phyloP scores from a whole-genome alignment of 2,797 vertebrate species.

The Acipenser oxyrinchus region DNA sequence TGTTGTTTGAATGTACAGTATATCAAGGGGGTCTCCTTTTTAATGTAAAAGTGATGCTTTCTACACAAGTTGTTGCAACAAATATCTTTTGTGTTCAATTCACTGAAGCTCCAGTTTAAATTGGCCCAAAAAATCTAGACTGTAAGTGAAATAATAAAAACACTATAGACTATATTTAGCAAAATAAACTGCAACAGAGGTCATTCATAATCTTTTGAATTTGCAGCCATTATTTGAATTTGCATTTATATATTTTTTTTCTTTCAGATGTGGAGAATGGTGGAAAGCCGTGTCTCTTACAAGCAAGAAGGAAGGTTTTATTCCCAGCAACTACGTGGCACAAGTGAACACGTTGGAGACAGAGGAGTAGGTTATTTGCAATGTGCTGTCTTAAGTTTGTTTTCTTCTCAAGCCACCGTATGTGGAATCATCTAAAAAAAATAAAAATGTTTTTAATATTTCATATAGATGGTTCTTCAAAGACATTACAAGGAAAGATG shows the following conservation, averaged over 20 bases:
- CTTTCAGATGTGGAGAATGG: conserved; percentile 82
- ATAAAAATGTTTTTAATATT: neutral
- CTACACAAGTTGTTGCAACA: too few relatives aligned
- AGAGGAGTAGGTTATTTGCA: conserved; percentile 72
- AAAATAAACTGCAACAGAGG: too few relatives aligned
- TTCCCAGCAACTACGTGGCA: conserved; percentile 90
- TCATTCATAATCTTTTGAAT: neutral
- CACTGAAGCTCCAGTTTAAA: too few relatives aligned
- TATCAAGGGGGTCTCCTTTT: too few relatives aligned
- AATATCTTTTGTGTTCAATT: too few relatives aligned
- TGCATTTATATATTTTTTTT: conserved; percentile 17
- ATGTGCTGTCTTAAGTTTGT: neutral
- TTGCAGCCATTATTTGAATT: too few relatives aligned
- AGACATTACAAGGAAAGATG: conserved; percentile 22
- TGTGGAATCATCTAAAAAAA: too few relatives aligned
- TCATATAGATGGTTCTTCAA: conserved; percentile 82
- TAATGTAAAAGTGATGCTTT: too few relatives aligned
- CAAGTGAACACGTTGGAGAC: conserved; percentile 87
- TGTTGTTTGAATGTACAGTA: too few relatives aligned
- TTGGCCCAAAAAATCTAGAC: too few relatives aligned
- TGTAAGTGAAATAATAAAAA: too few relatives aligned
- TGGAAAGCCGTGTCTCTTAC: conserved; percentile 82
- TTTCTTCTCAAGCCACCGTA: neutral
- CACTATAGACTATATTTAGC: too few relatives aligned
- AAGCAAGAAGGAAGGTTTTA: conserved; percentile 79